Evolutionary conservation across 2,888 invertebrate species (phyloP).

Genomic region (Acrocyrtus sp.): DNA sequence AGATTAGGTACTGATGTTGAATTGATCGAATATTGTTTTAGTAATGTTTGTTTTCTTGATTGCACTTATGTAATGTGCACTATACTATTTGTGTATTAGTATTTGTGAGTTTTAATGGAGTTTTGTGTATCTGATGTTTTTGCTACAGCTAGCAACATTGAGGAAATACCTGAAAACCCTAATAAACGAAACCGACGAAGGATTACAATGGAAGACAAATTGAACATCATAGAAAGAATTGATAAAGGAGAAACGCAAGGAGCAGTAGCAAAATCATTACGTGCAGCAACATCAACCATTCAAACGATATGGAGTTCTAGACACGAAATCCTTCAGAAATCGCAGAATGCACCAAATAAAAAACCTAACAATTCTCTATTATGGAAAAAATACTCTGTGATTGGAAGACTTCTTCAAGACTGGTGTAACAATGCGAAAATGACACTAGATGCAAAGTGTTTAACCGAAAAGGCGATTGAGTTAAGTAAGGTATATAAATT

Average conservation of each 20-base stretch:
- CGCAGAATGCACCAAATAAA: conserved; percentile 24
- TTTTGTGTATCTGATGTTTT: no score
- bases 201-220: conserved; percentile 39
- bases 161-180: conserved; percentile 46
- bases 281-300: conserved; percentile 34
- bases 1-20: no score
- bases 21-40: no score
- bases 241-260: conserved; percentile 45
- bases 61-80: no score
- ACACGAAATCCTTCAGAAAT: conserved; percentile 25
- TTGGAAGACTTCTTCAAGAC: conserved; percentile 18
- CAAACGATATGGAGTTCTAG: conserved; percentile 51
- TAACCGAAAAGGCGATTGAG: conserved; percentile 15
- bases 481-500: conserved; percentile 10
- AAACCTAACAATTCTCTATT: conserved; percentile 22
- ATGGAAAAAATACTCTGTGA: conserved; percentile 37
- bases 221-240: conserved; percentile 39
- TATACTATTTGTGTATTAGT: no score
- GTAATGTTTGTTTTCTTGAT: no score
- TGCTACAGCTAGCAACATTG: conserved; percentile 9
- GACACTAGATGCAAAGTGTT: no score
- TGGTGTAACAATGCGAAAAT: no score
- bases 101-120: no score
- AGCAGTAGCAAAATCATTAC: conserved; percentile 30
- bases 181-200: conserved; percentile 36